Conservation (phyloP, 2,113 vertebrate species). For the Engraulis encrasicolus region DNA sequence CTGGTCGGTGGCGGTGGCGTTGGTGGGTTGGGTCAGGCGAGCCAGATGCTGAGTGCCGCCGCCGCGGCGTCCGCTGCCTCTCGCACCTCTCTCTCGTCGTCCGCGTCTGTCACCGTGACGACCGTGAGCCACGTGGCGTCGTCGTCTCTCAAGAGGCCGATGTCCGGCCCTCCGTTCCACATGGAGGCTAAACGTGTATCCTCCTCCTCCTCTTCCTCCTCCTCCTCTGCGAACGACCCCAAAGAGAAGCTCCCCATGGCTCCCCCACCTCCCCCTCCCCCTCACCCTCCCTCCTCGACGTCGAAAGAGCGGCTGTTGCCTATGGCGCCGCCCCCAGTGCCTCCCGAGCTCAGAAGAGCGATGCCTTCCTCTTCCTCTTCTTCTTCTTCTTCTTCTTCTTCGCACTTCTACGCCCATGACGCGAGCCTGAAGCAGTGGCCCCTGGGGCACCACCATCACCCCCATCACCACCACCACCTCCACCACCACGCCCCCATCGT, state of each 20-base stretch:
- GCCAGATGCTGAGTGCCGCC: constrained; percentile 74
- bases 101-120: constrained; percentile 75
- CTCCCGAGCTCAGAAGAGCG: constrained; percentile 64
- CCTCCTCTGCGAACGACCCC: constrained; percentile 62
- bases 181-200: constrained; percentile 64
- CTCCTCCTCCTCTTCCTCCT: constrained; percentile 69
- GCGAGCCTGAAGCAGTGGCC: no score
- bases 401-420: no score
- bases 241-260: constrained; percentile 70
- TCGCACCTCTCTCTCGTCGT: constrained; percentile 73
- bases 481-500: constrained; percentile 48
- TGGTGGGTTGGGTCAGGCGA: constrained; percentile 81
- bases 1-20: constrained; percentile 82
- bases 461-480: no score
- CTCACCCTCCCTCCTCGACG: no score
- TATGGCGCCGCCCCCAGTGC: constrained; percentile 62
- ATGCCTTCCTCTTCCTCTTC: constrained; percentile 59
- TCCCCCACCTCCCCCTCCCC: constrained; percentile 68
- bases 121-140: constrained; percentile 72
- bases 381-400: no score
- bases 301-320: constrained; percentile 65
- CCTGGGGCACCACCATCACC: no score
- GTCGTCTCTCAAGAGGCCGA: constrained; percentile 64
- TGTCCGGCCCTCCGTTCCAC: constrained; percentile 49
- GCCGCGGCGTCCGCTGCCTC: constrained; percentile 72